phyloP scores from a whole-genome alignment of 2,888 invertebrate species.

The Pristionchus maxplancki region DNA sequence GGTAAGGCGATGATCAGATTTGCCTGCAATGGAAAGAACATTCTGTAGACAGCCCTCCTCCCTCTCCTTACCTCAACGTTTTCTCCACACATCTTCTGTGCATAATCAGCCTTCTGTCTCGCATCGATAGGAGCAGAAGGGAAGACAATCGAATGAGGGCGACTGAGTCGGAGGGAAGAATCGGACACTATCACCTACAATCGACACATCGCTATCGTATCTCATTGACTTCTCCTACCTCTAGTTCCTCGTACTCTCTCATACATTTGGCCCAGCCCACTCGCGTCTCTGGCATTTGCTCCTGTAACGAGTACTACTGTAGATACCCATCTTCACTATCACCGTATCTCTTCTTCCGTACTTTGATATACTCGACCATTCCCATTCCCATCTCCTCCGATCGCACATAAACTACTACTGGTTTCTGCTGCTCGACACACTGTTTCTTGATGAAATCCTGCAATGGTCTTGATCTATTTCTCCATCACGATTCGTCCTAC shows the following conservation, averaged over 20 bases:
- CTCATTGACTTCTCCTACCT: background rate
- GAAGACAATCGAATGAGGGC: background rate
- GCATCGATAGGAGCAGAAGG: background rate
- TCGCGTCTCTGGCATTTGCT: background rate
- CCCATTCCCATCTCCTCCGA: background rate
- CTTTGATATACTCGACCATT: background rate
- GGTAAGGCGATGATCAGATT: background rate
- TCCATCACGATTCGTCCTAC: background rate
- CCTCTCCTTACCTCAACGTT: background rate
- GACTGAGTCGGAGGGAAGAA: background rate
- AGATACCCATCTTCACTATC: background rate
- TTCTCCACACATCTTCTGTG: slow-evolving; percentile 32
- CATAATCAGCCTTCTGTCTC: background rate
- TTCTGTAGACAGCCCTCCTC: background rate
- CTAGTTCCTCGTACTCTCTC: background rate
- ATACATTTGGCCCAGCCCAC: background rate
- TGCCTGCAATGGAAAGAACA: background rate
- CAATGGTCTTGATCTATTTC: background rate
- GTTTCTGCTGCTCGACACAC: background rate
- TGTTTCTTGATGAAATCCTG: slow-evolving; percentile 7
- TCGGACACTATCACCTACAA: background rate
- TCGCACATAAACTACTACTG: background rate
- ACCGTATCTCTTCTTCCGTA: background rate
- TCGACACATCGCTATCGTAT: background rate
- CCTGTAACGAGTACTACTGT: background rate